Percentiles rank a stretch among this genome's conserved stretches.
Conservation (phyloP, 64 coral and sea anemone species). For the Dendrophyllia cribrosa region DNA sequence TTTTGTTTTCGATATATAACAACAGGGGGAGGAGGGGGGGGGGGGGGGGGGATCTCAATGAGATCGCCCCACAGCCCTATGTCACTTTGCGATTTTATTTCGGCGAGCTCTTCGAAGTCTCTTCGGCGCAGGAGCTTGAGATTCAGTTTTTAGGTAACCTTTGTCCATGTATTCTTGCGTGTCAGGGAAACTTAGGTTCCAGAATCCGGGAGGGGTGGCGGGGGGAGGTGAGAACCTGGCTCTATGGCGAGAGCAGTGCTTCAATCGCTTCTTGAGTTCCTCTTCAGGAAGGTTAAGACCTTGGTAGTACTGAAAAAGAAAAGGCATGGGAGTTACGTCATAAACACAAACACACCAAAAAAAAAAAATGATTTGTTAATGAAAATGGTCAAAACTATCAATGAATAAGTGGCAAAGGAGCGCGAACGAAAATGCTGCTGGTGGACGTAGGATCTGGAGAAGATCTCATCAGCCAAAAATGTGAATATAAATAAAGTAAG, state of each 20-base stretch:
- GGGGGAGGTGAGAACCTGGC: constrained; percentile 91
- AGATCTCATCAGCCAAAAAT: too few relatives aligned
- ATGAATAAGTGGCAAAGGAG: not conserved
- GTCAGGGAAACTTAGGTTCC: constrained; percentile 92
- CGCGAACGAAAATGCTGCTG: too few relatives aligned
- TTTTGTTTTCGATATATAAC: too few relatives aligned
- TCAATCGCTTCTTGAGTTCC: constrained; percentile 86
- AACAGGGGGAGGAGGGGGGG: too few relatives aligned
- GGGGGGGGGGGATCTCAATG: too few relatives aligned
- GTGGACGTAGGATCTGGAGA: too few relatives aligned
- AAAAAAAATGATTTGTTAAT: not conserved
- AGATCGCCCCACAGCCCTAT: too few relatives aligned
- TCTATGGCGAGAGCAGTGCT: constrained; percentile 89
- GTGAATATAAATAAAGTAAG: too few relatives aligned
- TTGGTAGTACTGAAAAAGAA: constrained; percentile 69
- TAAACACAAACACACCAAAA: not conserved
- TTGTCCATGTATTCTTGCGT: constrained; percentile 93
- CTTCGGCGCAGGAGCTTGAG: constrained; percentile 26
- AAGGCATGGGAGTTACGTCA: not conserved
- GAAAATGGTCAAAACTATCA: not conserved
- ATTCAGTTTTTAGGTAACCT: constrained; percentile 81
- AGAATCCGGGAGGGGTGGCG: constrained; percentile 88
- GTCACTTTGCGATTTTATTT: constrained; percentile 16
- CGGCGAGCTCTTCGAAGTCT: constrained; percentile 25
- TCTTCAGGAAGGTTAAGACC: constrained; percentile 65